Evolutionary conservation across 2,888 invertebrate species (phyloP).

Genomic region (Thymelicus acteon): DNA sequence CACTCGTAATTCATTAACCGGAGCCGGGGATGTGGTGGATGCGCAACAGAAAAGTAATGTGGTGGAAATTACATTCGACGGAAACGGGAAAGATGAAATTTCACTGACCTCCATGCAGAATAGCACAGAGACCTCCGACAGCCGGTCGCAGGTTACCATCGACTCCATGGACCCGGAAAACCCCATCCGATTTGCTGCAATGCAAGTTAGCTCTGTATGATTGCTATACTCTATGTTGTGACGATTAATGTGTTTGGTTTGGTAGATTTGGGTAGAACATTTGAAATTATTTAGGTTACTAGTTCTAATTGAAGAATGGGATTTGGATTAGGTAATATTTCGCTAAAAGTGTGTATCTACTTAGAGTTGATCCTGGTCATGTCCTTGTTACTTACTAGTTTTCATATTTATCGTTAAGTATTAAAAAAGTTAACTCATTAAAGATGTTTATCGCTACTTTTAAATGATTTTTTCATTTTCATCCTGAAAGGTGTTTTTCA

Average conservation of each 20-base stretch:
- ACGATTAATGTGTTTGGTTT: neutral
- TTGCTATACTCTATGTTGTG: slow-evolving; percentile 6
- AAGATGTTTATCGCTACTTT: neutral
- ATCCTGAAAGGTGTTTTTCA: neutral
- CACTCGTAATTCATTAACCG: slow-evolving; percentile 76
- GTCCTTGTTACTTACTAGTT: neutral
- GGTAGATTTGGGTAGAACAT: slow-evolving; percentile 5
- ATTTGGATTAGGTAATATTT: neutral
- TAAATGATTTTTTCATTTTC: slow-evolving; percentile 2
- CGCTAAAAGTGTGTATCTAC: slow-evolving; percentile 5
- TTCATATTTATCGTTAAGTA: neutral
- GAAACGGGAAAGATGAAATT: slow-evolving; percentile 79
- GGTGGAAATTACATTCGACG: slow-evolving; percentile 64
- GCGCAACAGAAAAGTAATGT: slow-evolving; percentile 73
- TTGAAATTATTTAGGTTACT: neutral
- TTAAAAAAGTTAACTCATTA: neutral
- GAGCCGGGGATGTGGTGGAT: slow-evolving; percentile 78
- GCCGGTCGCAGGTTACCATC: slow-evolving; percentile 78
- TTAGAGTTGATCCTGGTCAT: neutral
- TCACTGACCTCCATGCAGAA: slow-evolving; percentile 72
- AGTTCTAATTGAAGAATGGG: neutral
- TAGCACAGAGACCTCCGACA: slow-evolving; percentile 75
- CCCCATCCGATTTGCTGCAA: slow-evolving; percentile 80
- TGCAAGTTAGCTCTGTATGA: slow-evolving; percentile 87
- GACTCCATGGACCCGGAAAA: slow-evolving; percentile 81